Evolutionary conservation across 2,113 vertebrate genomes (phyloP).

Genomic region (Rhineura floridana): DNA sequence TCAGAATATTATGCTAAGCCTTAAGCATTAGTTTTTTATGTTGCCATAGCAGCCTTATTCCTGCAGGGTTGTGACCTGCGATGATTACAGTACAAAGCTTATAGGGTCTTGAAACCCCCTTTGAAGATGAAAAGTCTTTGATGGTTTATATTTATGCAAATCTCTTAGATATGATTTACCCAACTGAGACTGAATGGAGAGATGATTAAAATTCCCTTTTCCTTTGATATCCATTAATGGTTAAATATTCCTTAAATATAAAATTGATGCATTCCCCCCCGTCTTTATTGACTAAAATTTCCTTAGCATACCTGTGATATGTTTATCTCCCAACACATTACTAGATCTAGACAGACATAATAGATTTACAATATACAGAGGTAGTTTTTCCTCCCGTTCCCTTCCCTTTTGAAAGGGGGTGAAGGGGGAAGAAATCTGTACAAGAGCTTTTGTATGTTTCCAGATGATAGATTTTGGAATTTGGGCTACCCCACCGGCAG

Average conservation of each 20-base stretch:
- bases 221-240: conserved; percentile 96
- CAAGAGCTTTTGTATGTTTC: conserved; percentile 98
- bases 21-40: conserved; percentile 99
- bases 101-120: conserved; percentile 99
- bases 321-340: conserved; percentile 83
- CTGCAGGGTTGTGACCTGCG: conserved; percentile 99
- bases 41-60: conserved; percentile 99
- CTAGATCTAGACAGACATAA: conserved; percentile 83
- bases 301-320: conserved; percentile 83
- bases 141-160: conserved; percentile 99
- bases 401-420: conserved; percentile 73
- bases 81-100: conserved; percentile 99
- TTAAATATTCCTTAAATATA: conserved; percentile 90
- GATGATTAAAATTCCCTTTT: conserved; percentile 99
- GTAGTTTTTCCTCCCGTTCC: conserved; percentile 30
- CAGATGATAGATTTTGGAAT: conserved; percentile 99
- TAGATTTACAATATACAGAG: conserved; percentile 88
- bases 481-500: conserved; percentile 96
- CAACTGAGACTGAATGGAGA: conserved; percentile 99
- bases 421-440: conserved; percentile 83
- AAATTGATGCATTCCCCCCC: conserved; percentile 84
- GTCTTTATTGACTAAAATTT: conserved; percentile 85
- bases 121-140: conserved; percentile 99
- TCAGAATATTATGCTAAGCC: conserved; percentile 99
- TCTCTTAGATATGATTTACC: conserved; percentile 99